Evolutionary conservation across 2,888 invertebrate species (phyloP), one percentile per base, ranked within the genome.

Genomic region (Diaphora mendica): DNA sequence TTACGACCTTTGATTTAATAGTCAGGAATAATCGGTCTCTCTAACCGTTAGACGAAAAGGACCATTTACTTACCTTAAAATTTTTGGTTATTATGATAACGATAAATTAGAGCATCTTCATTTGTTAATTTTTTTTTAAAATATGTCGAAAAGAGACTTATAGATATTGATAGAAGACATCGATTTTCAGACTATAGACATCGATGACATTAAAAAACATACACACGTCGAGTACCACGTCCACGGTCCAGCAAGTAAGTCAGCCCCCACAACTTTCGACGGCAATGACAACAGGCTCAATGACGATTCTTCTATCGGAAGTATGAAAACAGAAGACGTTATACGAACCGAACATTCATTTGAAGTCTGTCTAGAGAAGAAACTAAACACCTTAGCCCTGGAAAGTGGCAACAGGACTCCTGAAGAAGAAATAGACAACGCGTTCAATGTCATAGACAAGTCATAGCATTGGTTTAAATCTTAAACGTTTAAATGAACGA

Each of bases 371-470:
- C 64, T 78, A 33, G 77, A 83, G 20, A 78, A 76, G 9, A 78
- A 81, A 64, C 68, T 81, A 39, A 78, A 73, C 65, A 78, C 68
- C 17, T 74, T 75, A 44, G 74, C 44, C 1, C 48, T 78, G 51
- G 79, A 77, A 39, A 68, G 70, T 8, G 83, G 77, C 4, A 68
- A 78, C n/a, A 90, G 86, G 67, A 89, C 91, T 0, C 93, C 95
- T 0, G 95, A 95, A 26, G 93, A 94, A 79, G 95, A 96, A 84
- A 96, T 96, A 69, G 96, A 96, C 74, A 90, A 80, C 23, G 95
- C 95, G 0, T 96, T 96, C 72, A 91, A 93, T 77, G 88, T 93
- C 35, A 91, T 95, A 71, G 93, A 96, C 71, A 95, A 94, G 77
- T 87, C 91, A 79, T 91, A 91, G 87, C 79, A 55, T 15, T 20